Evolutionary conservation across 1,140 invertebrate genomes (phyloP).

Genomic region (Heliothis subflexa): DNA sequence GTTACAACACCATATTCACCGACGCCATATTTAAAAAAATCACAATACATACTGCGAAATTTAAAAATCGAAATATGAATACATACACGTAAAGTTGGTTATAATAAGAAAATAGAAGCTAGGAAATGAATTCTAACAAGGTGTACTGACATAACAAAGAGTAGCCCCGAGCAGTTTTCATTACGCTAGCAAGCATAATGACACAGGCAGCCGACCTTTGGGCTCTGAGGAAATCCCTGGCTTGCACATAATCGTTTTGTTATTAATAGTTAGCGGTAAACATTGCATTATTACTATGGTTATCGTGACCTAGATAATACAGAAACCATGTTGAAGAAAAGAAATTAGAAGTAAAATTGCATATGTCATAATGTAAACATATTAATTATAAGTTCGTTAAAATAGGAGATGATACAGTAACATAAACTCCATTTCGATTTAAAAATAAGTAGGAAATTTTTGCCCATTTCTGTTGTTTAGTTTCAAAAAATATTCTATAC

Average conservation of each 20-base stretch:
- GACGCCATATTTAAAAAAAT: background rate
- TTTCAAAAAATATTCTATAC: too few relatives aligned
- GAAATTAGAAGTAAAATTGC: background rate
- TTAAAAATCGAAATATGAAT: background rate
- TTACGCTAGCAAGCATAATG: constrained; percentile 30
- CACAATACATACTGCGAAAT: background rate
- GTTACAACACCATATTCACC: background rate
- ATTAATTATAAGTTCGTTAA: too few relatives aligned
- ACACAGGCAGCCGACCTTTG: constrained; percentile 39
- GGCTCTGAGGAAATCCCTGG: constrained; percentile 37
- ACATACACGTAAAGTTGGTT: background rate
- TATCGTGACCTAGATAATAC: background rate
- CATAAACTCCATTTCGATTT: too few relatives aligned
- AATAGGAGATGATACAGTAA: too few relatives aligned
- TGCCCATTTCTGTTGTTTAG: too few relatives aligned
- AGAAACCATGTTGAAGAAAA: background rate
- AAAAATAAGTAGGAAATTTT: too few relatives aligned
- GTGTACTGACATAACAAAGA: constrained; percentile 42
- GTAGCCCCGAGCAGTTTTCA: constrained; percentile 41
- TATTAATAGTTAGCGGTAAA: constrained; percentile 39
- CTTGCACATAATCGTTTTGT: constrained; percentile 38
- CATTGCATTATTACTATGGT: constrained; percentile 27
- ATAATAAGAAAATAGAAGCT: constrained; percentile 37
- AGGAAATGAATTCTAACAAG: constrained; percentile 49
- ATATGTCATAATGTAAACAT: too few relatives aligned